Base-by-base conservation (phyloP, 2,113 vertebrate genomes). In the Otocyon megalotis region DNA sequence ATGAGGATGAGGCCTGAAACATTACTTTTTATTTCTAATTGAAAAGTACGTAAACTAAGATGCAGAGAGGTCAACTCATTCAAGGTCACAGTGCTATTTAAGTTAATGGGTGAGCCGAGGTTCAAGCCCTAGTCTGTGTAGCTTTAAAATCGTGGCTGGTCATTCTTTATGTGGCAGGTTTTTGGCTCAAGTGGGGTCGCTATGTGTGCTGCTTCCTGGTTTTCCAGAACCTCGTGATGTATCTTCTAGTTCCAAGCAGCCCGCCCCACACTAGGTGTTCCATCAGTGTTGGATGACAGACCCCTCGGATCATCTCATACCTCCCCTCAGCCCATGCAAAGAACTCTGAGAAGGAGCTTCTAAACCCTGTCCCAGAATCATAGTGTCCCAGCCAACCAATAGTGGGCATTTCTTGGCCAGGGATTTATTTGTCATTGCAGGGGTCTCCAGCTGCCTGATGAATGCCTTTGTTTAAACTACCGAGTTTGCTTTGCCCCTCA, bases 381-480 rank as follows among this genome's bases (percentile, higher is more conserved):
- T 11, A 77, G 26, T 14, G 24, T 56, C 69, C 60, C 56, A 80
- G 62, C 30, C 84, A 94, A 81, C 60, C 88, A 95, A 5, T 58
- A 53, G 54, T 43, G 72, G 58, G 62, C 53, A 37, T 26, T n/a
- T 92, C 89, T 94, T 93, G 82, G 89, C 95, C 93, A 94, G 72
- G 89, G 91, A 83, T 94, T 91, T 94, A 96, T 96, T 97, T 96
- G 54, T 96, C 85, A 58, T 77, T 85, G 65, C 53, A 65, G 17
- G 50, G 65, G 54, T 15, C 20, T 35, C 50, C 3, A 37, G 76
- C 53, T 90, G 69, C 69, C n/a, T 32, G 48, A 76, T 71, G 90
- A 97, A 97, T 79, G 86, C 82, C 76, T 97, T 97, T 90, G 94
- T 97, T 97, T 96, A 96, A 97, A 96, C 82, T 62, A 54, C 28